Conservation (phyloP, 2,113 vertebrate species). For the Lanius ludovicianus region DNA sequence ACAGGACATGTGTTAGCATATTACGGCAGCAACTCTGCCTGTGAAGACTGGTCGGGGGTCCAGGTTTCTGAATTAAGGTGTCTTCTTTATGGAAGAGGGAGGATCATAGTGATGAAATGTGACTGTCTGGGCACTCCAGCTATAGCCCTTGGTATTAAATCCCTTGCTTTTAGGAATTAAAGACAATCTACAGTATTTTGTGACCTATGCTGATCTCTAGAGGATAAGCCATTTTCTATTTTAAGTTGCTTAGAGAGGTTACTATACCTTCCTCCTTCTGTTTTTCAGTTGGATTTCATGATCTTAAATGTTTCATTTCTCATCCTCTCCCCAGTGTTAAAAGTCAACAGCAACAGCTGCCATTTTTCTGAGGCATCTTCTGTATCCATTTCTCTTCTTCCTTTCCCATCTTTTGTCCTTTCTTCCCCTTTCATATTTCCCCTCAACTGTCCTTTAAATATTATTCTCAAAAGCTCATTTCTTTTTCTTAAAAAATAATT, state of each 20-base stretch:
- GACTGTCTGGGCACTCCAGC: not conserved
- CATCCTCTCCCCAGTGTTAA: not conserved
- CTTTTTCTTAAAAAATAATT: not conserved
- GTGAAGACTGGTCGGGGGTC: rapidly evolving
- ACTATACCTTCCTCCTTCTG: not conserved
- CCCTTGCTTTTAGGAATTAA: not conserved
- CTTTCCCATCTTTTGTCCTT: not conserved
- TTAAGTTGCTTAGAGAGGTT: not conserved
- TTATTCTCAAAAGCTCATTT: not conserved
- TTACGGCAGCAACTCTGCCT: not conserved
- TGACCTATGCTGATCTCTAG: not conserved
- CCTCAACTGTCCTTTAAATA: not conserved
- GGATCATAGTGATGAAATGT: not conserved
- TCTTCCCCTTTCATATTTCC: not conserved
- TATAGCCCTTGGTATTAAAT: not conserved
- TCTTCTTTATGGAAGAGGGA: not conserved
- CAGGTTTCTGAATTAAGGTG: rapidly evolving
- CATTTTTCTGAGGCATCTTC: not conserved
- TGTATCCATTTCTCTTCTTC: not conserved
- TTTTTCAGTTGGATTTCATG: not conserved
- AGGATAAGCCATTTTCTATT: not conserved
- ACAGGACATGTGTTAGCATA: not conserved
- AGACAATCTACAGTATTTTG: not conserved
- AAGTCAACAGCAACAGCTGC: not conserved
- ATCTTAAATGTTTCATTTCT: not conserved